Evolutionary conservation across 2,797 vertebrate species (phyloP).

Genomic region (Oreochromis mossambicus): DNA sequence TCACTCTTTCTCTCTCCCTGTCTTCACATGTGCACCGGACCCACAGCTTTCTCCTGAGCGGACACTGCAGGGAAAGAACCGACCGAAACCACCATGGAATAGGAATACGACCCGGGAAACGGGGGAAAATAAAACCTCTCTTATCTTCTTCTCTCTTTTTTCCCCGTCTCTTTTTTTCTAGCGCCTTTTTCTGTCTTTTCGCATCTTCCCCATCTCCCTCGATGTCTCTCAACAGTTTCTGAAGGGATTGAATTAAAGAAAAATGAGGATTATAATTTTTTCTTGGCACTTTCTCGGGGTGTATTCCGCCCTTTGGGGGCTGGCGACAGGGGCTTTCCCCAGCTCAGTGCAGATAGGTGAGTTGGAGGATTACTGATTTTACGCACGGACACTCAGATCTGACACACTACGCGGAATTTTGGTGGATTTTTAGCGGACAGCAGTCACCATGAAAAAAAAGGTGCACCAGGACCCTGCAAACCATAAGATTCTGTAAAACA

Average conservation of each 20-base stretch:
- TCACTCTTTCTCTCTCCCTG: slow-evolving; percentile 41
- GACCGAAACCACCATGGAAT: slow-evolving; percentile 77
- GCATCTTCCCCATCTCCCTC: slow-evolving; percentile 69
- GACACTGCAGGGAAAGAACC: slow-evolving; percentile 86
- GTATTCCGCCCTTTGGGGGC: slow-evolving; percentile 94
- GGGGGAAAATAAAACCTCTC: slow-evolving; percentile 38
- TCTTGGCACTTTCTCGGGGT: slow-evolving; percentile 93
- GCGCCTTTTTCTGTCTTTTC: slow-evolving; percentile 72
- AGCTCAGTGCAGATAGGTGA: slow-evolving; percentile 99
- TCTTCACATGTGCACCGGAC: slow-evolving; percentile 82
- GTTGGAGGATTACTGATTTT: slow-evolving; percentile 60
- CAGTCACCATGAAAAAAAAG: not conserved
- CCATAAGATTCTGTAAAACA: not conserved
- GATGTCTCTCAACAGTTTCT: slow-evolving; percentile 89
- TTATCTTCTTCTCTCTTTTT: slow-evolving; percentile 49
- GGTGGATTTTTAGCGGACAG: not conserved
- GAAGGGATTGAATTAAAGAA: slow-evolving; percentile 81
- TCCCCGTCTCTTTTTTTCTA: slow-evolving; percentile 22
- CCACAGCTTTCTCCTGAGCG: slow-evolving; percentile 75
- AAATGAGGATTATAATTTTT: slow-evolving; percentile 91
- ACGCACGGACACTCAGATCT: slow-evolving; percentile 38
- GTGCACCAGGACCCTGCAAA: not conserved
- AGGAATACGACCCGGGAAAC: slow-evolving; percentile 76
- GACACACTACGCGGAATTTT: slow-evolving; percentile 20
- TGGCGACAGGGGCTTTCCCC: slow-evolving; percentile 96